Evolutionary conservation across 2,888 invertebrate species (phyloP), one percentile per base, ranked within the genome.

Genomic region (Quadroppia sp.): DNA sequence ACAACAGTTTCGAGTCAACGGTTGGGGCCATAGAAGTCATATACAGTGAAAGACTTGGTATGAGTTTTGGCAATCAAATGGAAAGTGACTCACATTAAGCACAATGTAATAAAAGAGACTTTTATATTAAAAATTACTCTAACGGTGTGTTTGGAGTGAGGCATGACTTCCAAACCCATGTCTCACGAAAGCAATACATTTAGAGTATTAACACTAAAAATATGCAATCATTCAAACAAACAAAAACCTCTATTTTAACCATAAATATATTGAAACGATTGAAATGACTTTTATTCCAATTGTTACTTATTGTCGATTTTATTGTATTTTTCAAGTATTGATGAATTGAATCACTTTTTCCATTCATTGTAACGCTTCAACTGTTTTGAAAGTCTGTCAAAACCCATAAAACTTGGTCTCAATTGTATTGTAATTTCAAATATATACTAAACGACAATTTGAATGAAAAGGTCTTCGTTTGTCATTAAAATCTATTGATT

Each of bases 11-110:
- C n/a, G 15, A 45, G 45, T 45, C 45, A 45, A 45, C 45, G n/a
- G 45, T 45, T 45, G 13, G 2, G 13, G n/a, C 13, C 45, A 45
- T 13, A 40, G n/a, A n/a, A 45, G 45, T 17, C 45, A 45, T 13
- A 45, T 13, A 45, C n/a, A n/a, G n/a, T n/a, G n/a, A n/a, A n/a
- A n/a, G n/a, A n/a, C n/a, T 45, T 45, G 45, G 13, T 13, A 45
- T 45, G 45, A 45, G 6, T 45, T 45, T 45, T n/a, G n/a, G 45
- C 13, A 45, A 45, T 45, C 45, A 11, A 45, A 45, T 45, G 13
- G 45, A 45, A 45, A 45, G 45, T 45, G 45, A 45, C 45, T 45
- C 45, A 45, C 45, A 45, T 45, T 45, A 45, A 45, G n/a, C 45
- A 45, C 45, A 45, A 45, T n/a, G n/a, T 45, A 45, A 45, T 45